phyloP scores from a whole-genome alignment of 2,888 invertebrate species.

The Eurois occulta region DNA sequence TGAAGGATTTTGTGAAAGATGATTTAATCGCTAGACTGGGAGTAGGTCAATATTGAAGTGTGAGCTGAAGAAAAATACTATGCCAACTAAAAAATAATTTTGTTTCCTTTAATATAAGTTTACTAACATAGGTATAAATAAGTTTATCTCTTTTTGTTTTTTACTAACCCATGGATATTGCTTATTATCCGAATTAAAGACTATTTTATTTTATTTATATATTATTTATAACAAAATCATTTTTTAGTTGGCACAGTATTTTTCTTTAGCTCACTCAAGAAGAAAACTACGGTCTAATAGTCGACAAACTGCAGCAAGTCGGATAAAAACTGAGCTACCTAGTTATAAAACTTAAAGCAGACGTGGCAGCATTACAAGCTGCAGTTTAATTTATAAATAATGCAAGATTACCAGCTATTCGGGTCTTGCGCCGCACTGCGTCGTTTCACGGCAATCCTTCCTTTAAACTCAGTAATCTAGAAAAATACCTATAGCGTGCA shows the following conservation, averaged over 20 bases:
- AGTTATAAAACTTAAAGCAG: neutral
- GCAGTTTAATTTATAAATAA: slow-evolving; percentile 26
- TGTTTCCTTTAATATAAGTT: too few species aligned
- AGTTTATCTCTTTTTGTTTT: too few species aligned
- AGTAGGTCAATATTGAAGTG: neutral
- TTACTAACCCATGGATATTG: too few species aligned
- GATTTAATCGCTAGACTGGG: neutral
- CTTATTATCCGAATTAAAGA: too few species aligned
- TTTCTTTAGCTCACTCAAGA: too few species aligned
- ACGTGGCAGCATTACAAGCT: neutral
- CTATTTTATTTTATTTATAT: too few species aligned
- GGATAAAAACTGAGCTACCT: neutral
- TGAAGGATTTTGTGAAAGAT: neutral
- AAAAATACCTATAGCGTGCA: slow-evolving; percentile 38
- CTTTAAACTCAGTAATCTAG: slow-evolving; percentile 33
- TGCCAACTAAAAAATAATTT: neutral
- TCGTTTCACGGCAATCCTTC: slow-evolving; percentile 27
- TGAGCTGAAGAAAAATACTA: neutral
- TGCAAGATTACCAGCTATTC: slow-evolving; percentile 20
- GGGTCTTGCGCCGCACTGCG: slow-evolving; percentile 49
- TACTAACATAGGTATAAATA: too few species aligned
- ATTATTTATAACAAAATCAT: too few species aligned
- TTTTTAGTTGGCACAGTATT: too few species aligned
- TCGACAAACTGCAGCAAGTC: neutral
- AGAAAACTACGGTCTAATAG: neutral